Percentiles rank a stretch among this genome's conserved stretches.
Evolutionary conservation across 2,797 vertebrate species (phyloP).

Genomic region (Mastacembelus armatus): DNA sequence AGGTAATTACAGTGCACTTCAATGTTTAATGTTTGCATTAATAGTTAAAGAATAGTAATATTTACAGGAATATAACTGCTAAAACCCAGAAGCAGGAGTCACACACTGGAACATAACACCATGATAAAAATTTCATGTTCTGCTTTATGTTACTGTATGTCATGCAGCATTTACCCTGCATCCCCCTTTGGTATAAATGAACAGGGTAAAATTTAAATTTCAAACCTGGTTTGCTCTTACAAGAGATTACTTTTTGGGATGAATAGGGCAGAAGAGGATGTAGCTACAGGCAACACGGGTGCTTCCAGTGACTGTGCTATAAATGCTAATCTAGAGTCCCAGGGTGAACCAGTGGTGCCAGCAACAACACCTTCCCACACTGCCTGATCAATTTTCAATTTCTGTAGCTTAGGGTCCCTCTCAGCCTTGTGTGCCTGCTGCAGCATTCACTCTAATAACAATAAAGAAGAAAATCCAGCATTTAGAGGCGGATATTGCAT

Average conservation of each 20-base stretch:
- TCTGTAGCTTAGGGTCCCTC: constrained; percentile 77
- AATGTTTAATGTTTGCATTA: constrained; percentile 30
- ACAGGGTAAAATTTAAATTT: constrained; percentile 62
- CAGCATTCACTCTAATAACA: constrained; percentile 76
- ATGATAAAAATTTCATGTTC: constrained; percentile 37
- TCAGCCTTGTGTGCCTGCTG: constrained; percentile 59
- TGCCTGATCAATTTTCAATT: constrained; percentile 87
- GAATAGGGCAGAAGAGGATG: constrained; percentile 31
- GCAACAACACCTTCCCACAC: constrained; percentile 66
- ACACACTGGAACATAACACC: constrained; percentile 18
- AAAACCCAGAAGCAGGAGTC: constrained; percentile 17
- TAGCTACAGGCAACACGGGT: constrained; percentile 45
- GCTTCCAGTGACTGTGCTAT: constrained; percentile 63
- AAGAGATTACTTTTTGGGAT: constrained; percentile 66
- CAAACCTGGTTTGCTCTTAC: constrained; percentile 54
- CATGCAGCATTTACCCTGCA: constrained; percentile 32
- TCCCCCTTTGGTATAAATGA: constrained; percentile 52
- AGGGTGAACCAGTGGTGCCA: constrained; percentile 55
- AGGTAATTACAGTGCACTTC: constrained; percentile 37
- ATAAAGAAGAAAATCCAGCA: constrained; percentile 77
- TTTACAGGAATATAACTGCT: constrained; percentile 24
- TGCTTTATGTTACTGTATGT: constrained; percentile 53
- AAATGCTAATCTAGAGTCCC: constrained; percentile 81
- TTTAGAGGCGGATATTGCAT: constrained; percentile 84
- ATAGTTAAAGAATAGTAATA: constrained; percentile 14